Percentiles rank a stretch among this genome's conserved stretches.
Evolutionary conservation across 2,888 invertebrate species (phyloP).

Genomic region (Mystacides longicornis): DNA sequence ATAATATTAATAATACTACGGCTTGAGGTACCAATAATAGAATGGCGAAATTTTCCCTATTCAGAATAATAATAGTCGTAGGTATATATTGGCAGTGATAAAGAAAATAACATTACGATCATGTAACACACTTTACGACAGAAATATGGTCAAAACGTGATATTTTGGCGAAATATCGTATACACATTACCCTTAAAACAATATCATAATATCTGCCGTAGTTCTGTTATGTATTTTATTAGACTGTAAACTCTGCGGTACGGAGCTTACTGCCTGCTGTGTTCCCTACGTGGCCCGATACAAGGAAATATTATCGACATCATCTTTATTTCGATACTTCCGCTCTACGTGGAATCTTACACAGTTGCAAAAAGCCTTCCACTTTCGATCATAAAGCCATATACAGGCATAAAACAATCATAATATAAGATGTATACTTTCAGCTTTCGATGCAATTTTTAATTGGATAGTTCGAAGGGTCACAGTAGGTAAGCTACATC

Average conservation of each 20-base stretch:
- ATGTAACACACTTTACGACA: constrained; percentile 16
- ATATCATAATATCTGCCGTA: neutral
- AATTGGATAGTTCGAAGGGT: no score
- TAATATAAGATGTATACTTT: no score
- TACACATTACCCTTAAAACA: neutral
- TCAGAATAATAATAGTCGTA: constrained; percentile 1
- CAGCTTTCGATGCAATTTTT: no score
- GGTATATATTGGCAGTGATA: constrained; percentile 2
- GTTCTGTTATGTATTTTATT: constrained; percentile 2
- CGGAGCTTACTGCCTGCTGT: neutral
- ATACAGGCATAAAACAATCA: no score
- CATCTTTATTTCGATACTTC: no score
- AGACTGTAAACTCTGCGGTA: neutral
- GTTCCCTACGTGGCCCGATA: neutral
- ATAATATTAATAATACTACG: no score
- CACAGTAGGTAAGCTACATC: no score
- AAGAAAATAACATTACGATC: constrained; percentile 14
- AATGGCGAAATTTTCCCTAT: constrained; percentile 7
- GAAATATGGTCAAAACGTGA: constrained; percentile 19
- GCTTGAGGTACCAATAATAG: no score
- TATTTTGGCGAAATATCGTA: constrained; percentile 11
- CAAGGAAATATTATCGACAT: no score
- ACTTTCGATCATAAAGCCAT: no score
- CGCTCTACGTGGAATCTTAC: no score
- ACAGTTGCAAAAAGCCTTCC: no score